phyloP scores from a whole-genome alignment of 2,888 invertebrate genomes.

The Apodemia hepburni region DNA sequence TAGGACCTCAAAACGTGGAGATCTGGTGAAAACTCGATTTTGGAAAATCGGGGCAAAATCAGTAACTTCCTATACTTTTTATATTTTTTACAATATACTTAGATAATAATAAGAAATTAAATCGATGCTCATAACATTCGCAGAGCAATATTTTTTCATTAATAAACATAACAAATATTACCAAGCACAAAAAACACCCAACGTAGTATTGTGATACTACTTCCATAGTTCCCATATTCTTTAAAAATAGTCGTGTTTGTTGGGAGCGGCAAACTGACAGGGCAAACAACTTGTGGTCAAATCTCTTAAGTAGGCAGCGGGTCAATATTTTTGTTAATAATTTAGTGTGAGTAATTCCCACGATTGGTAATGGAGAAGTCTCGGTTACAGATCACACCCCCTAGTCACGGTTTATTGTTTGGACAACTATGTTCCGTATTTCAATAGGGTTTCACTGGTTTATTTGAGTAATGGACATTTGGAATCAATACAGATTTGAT shows the following conservation, averaged over 20 bases:
- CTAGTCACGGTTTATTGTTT: conserved; percentile 46
- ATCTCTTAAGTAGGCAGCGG: conserved; percentile 78
- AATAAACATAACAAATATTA: not conserved
- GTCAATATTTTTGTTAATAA: conserved; percentile 80
- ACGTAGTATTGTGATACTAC: conserved; percentile 21
- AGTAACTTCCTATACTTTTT: too few species aligned
- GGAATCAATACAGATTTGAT: not conserved
- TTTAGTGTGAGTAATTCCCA: conserved; percentile 71
- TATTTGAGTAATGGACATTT: conserved; percentile 3
- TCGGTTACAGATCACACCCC: conserved; percentile 64
- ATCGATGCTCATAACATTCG: not conserved
- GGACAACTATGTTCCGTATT: conserved; percentile 38
- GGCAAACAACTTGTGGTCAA: conserved; percentile 73
- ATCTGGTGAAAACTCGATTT: too few species aligned
- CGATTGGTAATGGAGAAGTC: conserved; percentile 59
- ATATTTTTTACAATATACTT: too few species aligned
- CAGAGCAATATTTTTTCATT: not conserved
- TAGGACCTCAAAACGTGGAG: too few species aligned
- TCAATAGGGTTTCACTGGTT: conserved; percentile 21
- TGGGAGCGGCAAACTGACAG: conserved; percentile 68
- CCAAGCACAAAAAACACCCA: conserved; percentile 6
- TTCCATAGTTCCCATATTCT: conserved; percentile 67
- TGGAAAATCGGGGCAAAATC: too few species aligned
- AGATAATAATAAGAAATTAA: too few species aligned
- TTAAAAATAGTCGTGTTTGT: conserved; percentile 66